Conservation (phyloP, 1,140 invertebrate genomes). For the Helicoverpa armigera region DNA sequence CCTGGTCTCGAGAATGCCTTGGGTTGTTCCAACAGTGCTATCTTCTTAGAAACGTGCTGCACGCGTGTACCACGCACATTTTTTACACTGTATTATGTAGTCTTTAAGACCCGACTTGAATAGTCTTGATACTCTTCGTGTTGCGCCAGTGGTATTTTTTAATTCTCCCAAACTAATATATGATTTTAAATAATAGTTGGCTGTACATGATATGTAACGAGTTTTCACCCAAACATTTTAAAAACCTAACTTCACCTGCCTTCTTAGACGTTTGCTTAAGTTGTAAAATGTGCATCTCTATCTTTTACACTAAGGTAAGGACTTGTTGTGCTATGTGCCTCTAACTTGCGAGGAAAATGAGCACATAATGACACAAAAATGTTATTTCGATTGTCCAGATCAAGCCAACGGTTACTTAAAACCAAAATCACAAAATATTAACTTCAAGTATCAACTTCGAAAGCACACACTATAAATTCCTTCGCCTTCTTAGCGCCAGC, state of each 20-base stretch:
- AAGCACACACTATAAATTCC: conserved; percentile 76
- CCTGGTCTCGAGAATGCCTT: conserved; percentile 68
- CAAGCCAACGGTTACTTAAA: background rate
- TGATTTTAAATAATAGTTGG: no score
- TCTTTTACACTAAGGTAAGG: no score
- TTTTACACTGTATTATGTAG: conserved; percentile 61
- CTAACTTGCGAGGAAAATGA: no score
- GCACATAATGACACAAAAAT: no score
- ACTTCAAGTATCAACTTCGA: conserved; percentile 62
- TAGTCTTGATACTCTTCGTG: conserved; percentile 55
- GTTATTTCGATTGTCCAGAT: background rate
- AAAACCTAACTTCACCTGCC: no score
- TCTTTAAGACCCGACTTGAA: conserved; percentile 49
- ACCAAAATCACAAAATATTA: background rate
- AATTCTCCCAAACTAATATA: no score
- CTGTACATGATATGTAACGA: no score
- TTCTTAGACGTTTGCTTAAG: no score
- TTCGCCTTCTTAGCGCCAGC: conserved; percentile 84
- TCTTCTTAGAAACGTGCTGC: conserved; percentile 78
- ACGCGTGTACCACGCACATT: conserved; percentile 75
- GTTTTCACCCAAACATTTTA: no score
- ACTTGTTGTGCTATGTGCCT: no score
- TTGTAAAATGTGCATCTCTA: no score
- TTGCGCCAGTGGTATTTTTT: no score
- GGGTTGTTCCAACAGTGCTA: conserved; percentile 69